Base-by-base conservation (phyloP, 2,113 vertebrate genomes). In the Myiozetetes cayanensis region DNA sequence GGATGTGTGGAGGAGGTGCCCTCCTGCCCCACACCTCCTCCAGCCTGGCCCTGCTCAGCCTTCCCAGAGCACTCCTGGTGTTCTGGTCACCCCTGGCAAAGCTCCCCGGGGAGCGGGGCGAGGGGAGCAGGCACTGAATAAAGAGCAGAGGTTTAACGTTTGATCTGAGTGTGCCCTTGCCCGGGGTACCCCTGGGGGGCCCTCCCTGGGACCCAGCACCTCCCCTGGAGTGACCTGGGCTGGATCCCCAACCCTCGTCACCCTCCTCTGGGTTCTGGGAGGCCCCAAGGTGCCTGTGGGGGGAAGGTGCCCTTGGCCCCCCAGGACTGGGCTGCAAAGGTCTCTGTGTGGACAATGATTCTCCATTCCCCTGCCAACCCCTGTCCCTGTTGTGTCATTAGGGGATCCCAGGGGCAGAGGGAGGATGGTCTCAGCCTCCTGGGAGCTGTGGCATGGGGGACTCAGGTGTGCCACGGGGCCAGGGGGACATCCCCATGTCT, bases 141-240 rank as follows among this genome's bases (percentile, higher is more conserved):
- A 97, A 97, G 90, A 97, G 97, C 98, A 97, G 96, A 98, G 95
- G 78, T 96, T 97, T 96, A 94, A 96, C 21, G 77, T 98, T 98
- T 97, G 68, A 95, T 44, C 58, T 0, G 28, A 14, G 44, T 91
- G 68, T 5, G 19, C 87, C 52, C 76, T 46, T 79, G 49, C 59
- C 47, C 53, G 10, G 56, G 31, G 8, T 58, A 1, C 1, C 2
- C 17, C 31, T 4, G 43, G 55, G 52, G 61, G 13, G 22, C 24
- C 19, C 7, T 52, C 18, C 30, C 41, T 8, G 1, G 10, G 7
- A 5, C 27, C 63, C 52, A 14, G 9, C 35, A 50, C 17, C 19
- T 67, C 24, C 4, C 27, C 53, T 12, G 23, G 22, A 6, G 13
- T 33, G 58, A 16, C 6, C n/a, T n/a, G 50, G 73, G 41, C 58